Percentiles rank a stretch among this genome's conserved stretches.
These are phyloP conservation scores for Bos taurus DNA, from an alignment of 2,113 vertebrate species.

Conservation along the genomic window ARS-UCD2.0 NC_037332.1:34069501-34070000, in stretches of 20 bases:
- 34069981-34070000: neutral
- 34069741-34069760: neutral
- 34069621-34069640: neutral
- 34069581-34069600: neutral
- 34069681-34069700: neutral
- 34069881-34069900: neutral
- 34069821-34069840: neutral
- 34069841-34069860: neutral
- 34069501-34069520: neutral
- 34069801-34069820: neutral
- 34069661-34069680: neutral
- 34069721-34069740: neutral
- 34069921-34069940: neutral
- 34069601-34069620: neutral
- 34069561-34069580: neutral
- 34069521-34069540: neutral
- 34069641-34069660: neutral
- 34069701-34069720: neutral
- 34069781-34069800: neutral
- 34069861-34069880: too few relatives aligned
- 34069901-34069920: neutral
- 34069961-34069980: neutral
- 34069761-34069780: neutral
- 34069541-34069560: neutral
- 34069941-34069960: neutral